These are phyloP conservation scores for Glyptemys insculpta DNA, from an alignment of 2,797 vertebrate species.

Conservation along the genomic window DNA sequence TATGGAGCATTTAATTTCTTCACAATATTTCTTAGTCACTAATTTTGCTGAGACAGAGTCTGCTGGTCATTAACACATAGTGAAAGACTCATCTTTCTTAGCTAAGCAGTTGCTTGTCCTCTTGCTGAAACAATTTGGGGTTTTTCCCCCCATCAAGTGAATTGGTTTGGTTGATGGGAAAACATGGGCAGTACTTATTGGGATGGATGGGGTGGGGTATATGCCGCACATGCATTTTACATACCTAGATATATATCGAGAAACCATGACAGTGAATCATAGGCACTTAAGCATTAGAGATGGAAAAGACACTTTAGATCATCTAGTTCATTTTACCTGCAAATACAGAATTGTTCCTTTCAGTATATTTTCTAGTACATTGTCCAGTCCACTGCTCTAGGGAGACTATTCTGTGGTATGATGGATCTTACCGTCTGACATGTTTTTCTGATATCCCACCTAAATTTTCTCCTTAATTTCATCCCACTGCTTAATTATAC, in stretches of 20 bases:
- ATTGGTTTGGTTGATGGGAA: background rate
- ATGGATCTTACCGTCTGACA: background rate
- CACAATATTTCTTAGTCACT: too few relatives aligned
- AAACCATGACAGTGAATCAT: background rate
- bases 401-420: background rate
- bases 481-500: background rate
- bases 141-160: background rate
- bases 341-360: background rate
- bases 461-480: background rate
- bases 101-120: background rate
- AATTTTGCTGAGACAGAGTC: background rate
- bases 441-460: background rate
- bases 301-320: background rate
- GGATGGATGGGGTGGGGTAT: background rate
- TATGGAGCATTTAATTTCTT: too few relatives aligned
- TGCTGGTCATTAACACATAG: background rate
- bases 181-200: background rate
- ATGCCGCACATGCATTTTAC: fast-evolving
- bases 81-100: background rate
- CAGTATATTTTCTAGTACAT: background rate
- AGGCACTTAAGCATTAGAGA: background rate
- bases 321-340: background rate
- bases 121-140: background rate
- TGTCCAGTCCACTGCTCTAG: background rate
- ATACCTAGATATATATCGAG: background rate